Conservation (phyloP, 2,113 vertebrate species). For the Bubo blakistoni region DNA sequence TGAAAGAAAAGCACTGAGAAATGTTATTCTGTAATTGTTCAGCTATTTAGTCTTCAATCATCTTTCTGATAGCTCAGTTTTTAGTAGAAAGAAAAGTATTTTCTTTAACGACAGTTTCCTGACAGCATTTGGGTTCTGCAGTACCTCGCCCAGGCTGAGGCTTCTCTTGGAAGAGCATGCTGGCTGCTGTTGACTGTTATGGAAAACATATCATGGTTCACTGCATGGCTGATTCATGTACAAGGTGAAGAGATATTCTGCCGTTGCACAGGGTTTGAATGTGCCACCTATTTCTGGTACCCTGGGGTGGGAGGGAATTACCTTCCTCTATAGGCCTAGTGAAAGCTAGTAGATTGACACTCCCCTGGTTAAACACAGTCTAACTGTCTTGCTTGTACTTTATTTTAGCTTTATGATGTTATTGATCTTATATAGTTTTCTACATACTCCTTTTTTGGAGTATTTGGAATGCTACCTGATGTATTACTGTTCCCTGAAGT, state of each 20-base stretch:
- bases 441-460: background rate
- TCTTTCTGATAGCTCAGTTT: background rate
- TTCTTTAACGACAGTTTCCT: background rate
- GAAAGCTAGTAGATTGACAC: background rate
- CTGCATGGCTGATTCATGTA: background rate
- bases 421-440: background rate
- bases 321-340: background rate
- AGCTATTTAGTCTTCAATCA: background rate
- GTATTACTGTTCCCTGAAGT: conserved; percentile 25
- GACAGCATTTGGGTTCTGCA: background rate
- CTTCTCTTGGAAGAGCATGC: background rate
- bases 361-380: background rate
- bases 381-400: background rate
- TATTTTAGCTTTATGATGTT: conserved; percentile 8
- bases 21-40: background rate
- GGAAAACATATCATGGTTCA: background rate
- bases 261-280: background rate
- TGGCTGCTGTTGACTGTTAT: background rate
- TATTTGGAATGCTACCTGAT: conserved; percentile 10
- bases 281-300: background rate
- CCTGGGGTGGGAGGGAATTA: background rate
- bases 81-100: background rate
- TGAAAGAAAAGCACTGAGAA: background rate
- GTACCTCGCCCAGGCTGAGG: background rate
- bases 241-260: background rate